Percentiles rank a stretch among this genome's conserved stretches.
Conservation (phyloP, 2,888 invertebrate species). For the Drosophila mimetica region DNA sequence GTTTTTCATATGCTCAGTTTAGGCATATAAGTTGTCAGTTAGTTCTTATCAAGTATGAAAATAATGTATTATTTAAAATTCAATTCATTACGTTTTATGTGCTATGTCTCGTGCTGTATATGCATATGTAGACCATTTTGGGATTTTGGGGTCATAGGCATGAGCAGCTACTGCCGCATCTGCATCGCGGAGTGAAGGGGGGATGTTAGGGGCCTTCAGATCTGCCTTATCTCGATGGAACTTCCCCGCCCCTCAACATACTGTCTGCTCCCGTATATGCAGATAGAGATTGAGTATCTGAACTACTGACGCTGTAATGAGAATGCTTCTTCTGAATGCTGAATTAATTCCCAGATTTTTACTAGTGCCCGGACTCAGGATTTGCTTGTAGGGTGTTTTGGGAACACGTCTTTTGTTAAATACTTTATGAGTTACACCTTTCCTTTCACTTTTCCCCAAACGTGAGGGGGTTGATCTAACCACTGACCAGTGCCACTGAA, state of each 20-base stretch:
- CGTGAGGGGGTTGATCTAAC: too few relatives aligned
- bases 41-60: too few relatives aligned
- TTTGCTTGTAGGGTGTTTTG: too few relatives aligned
- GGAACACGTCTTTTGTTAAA: too few relatives aligned
- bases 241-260: conserved; percentile 8
- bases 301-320: conserved; percentile 2
- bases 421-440: too few relatives aligned
- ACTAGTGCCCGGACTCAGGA: not conserved
- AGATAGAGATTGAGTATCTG: conserved; percentile 35
- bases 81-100: not conserved
- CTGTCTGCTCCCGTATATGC: conserved; percentile 5
- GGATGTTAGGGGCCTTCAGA: conserved; percentile 10
- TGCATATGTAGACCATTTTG: conserved; percentile 65
- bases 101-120: conserved; percentile 31
- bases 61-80: too few relatives aligned
- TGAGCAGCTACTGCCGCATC: conserved; percentile 42
- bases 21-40: too few relatives aligned
- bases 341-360: conserved; percentile 41
- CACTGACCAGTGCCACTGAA: too few relatives aligned
- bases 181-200: conserved; percentile 13
- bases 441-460: too few relatives aligned
- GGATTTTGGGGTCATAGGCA: conserved; percentile 75
- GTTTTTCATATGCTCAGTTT: too few relatives aligned
- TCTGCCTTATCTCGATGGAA: conserved; percentile 33
- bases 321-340: conserved; percentile 19